Conservation (phyloP, 2,888 invertebrate species). For the Tubulanus polymorphus region DNA sequence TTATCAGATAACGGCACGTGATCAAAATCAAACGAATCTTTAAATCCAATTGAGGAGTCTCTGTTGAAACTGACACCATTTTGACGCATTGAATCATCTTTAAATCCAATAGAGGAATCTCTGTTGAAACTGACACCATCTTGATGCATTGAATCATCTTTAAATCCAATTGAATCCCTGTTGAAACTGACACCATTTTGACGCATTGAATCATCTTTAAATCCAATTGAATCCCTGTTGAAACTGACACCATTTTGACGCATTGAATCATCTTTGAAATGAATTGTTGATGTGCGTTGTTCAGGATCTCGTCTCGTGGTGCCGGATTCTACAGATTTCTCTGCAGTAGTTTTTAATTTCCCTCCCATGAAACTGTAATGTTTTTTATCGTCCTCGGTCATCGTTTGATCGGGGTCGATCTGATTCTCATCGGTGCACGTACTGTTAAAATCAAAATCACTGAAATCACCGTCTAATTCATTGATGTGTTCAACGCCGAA, state of each 20-base stretch:
- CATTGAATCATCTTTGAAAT: background rate
- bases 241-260: background rate
- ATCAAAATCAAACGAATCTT: no score
- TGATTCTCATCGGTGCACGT: background rate
- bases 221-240: background rate
- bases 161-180: background rate
- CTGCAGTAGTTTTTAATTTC: no score
- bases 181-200: background rate
- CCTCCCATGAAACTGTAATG: no score
- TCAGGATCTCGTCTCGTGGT: no score
- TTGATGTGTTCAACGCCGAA: constrained; percentile 32
- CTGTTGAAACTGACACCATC: background rate
- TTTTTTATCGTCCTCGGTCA: no score
- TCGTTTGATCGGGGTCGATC: no score
- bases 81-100: background rate
- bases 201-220: background rate
- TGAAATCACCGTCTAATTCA: constrained; percentile 38
- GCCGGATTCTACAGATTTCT: no score
- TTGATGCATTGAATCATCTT: background rate
- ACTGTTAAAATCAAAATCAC: constrained; percentile 23
- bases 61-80: background rate
- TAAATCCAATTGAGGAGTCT: no score
- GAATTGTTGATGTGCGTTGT: no score
- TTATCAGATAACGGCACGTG: no score
- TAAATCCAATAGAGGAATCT: background rate